Conservation (phyloP, 1,140 invertebrate genomes). For the Caenorhabditis latens region DNA sequence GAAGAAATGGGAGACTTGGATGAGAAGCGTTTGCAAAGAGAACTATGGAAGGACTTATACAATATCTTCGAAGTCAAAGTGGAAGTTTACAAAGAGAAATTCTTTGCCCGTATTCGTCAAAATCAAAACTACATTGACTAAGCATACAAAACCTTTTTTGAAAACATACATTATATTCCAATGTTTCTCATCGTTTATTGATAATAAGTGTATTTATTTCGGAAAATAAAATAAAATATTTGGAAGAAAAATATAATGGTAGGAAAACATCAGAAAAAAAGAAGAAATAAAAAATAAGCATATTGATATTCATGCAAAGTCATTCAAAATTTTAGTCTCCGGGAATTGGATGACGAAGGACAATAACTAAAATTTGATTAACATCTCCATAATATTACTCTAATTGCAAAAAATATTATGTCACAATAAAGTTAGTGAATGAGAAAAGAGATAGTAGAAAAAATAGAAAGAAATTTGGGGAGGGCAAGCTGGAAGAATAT, state of each 20-base stretch:
- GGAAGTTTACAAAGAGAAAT: background rate
- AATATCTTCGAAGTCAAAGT: background rate
- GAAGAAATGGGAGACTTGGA: slow-evolving; percentile 19
- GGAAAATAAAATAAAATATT: background rate
- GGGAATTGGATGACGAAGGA: background rate
- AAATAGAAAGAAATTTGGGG: background rate
- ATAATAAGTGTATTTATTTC: background rate
- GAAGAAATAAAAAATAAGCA: background rate
- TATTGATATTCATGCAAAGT: slow-evolving; percentile 23
- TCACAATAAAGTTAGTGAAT: slow-evolving; percentile 31
- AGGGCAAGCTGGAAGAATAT: background rate
- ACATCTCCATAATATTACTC: background rate
- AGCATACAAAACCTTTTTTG: too few species aligned
- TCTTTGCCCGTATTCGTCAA: background rate
- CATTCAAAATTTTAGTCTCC: background rate
- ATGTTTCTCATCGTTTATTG: background rate
- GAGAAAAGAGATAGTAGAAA: background rate
- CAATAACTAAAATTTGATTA: slow-evolving; percentile 25
- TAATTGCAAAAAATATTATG: background rate
- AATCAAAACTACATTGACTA: background rate
- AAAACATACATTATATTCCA: too few species aligned
- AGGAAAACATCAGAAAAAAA: background rate
- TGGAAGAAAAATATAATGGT: too few species aligned
- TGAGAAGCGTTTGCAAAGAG: background rate
- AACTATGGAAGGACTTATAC: background rate